These are phyloP conservation scores for Phoebastria nigripes DNA, from an alignment of 2,797 vertebrate genomes.

Conservation along the genomic window DNA sequence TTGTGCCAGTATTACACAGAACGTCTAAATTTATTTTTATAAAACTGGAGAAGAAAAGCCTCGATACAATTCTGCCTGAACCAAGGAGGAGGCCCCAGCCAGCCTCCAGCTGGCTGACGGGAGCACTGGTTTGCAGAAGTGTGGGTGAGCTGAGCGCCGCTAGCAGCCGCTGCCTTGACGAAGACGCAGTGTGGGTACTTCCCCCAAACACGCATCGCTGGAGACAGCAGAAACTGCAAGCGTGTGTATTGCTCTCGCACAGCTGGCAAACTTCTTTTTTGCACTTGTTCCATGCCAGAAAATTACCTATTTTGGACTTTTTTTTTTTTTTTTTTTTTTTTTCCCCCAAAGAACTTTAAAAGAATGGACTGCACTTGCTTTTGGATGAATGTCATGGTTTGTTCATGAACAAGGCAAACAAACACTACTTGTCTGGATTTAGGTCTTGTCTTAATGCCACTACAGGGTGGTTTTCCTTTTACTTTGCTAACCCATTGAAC, in stretches of 20 bases:
- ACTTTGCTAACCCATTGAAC: not conserved
- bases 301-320: not conserved
- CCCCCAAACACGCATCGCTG: not conserved
- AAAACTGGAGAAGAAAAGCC: constrained; percentile 34
- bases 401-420: not conserved
- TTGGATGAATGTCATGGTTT: not conserved
- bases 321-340: not conserved
- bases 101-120: not conserved
- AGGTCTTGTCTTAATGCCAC: not conserved
- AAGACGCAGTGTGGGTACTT: not conserved
- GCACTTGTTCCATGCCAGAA: not conserved
- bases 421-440: not conserved
- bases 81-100: not conserved
- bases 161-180: not conserved
- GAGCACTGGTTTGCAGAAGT: not conserved
- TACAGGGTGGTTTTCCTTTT: not conserved
- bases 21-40: constrained; percentile 37
- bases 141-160: not conserved
- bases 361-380: not conserved
- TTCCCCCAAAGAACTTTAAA: not conserved
- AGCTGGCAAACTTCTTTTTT: not conserved
- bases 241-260: not conserved
- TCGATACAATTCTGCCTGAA: not conserved
- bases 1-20: constrained; percentile 68
- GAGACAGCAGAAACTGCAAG: not conserved